Conservation (phyloP, 1,140 invertebrate species). For the Zaprionus nigranus region DNA sequence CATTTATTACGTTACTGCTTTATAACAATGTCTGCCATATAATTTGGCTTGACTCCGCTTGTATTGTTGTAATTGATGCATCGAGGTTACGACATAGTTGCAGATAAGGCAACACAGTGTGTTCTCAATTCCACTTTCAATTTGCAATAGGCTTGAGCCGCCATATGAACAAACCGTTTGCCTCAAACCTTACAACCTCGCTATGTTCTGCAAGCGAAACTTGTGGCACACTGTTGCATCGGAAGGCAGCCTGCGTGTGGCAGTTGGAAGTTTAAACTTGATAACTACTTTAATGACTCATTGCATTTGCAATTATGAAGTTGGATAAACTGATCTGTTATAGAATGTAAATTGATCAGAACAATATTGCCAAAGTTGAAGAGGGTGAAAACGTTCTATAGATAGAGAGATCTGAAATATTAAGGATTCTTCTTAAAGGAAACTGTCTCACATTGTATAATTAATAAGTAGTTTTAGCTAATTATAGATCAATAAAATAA, state of each 20-base stretch:
- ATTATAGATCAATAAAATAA: neutral
- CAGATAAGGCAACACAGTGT: slow-evolving; percentile 53
- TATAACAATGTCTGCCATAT: slow-evolving; percentile 45
- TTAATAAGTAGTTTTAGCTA: no score
- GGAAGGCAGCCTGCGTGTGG: neutral
- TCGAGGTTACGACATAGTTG: slow-evolving; percentile 75
- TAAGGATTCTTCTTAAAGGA: no score
- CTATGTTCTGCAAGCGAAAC: neutral
- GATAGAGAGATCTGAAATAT: neutral
- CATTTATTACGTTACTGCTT: slow-evolving; percentile 67
- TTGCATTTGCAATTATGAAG: slow-evolving; percentile 10
- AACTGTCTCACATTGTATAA: no score
- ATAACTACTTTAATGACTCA: slow-evolving; percentile 49
- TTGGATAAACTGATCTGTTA: neutral
- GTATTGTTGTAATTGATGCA: slow-evolving; percentile 72
- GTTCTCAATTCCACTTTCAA: slow-evolving; percentile 29
- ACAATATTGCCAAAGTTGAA: no score
- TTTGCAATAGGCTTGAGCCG: slow-evolving; percentile 38
- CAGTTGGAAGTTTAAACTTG: slow-evolving; percentile 53
- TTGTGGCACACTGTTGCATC: neutral
- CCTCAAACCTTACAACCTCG: neutral
- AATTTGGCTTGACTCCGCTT: slow-evolving; percentile 55
- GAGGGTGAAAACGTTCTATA: neutral
- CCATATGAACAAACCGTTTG: slow-evolving; percentile 9
- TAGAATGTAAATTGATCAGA: no score